These are phyloP conservation scores for Cheilosia impressa DNA, from an alignment of 2,888 invertebrate genomes.

Conservation along the genomic window DNA sequence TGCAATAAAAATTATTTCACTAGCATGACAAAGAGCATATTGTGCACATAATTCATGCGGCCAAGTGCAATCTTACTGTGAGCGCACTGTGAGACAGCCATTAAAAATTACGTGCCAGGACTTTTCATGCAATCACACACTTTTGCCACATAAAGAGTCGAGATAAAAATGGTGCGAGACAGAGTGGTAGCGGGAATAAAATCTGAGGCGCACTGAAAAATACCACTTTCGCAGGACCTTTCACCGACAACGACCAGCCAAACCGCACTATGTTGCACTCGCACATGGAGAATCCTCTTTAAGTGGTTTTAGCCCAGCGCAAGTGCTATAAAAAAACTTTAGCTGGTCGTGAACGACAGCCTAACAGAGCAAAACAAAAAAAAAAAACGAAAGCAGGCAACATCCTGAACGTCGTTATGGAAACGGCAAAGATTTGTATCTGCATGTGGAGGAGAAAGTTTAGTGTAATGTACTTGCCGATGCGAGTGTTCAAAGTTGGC, in stretches of 20 bases:
- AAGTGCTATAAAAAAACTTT: slow-evolving; percentile 42
- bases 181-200: slow-evolving; percentile 15
- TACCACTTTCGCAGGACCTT: slow-evolving; percentile 32
- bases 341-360: slow-evolving; percentile 53
- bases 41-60: slow-evolving; percentile 72
- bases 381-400: background rate
- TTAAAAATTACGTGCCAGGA: slow-evolving; percentile 74
- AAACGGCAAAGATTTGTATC: too few species aligned
- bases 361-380: slow-evolving; percentile 17
- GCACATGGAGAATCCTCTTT: slow-evolving; percentile 35
- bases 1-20: slow-evolving; percentile 65
- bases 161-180: slow-evolving; percentile 2
- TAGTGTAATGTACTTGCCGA: too few species aligned
- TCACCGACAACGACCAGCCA: slow-evolving; percentile 22
- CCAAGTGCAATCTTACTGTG: slow-evolving; percentile 69
- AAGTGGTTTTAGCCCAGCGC: slow-evolving; percentile 39
- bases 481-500: too few species aligned
- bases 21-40: slow-evolving; percentile 70
- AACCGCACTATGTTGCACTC: slow-evolving; percentile 37
- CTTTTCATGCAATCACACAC: slow-evolving; percentile 51
- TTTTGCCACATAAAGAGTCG: slow-evolving; percentile 10
- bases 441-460: too few species aligned
- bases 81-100: slow-evolving; percentile 60
- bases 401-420: background rate
- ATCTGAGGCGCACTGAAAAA: slow-evolving; percentile 41